Base-by-base conservation (phyloP, 2,888 invertebrate species). In the Athalia cordata region DNA sequence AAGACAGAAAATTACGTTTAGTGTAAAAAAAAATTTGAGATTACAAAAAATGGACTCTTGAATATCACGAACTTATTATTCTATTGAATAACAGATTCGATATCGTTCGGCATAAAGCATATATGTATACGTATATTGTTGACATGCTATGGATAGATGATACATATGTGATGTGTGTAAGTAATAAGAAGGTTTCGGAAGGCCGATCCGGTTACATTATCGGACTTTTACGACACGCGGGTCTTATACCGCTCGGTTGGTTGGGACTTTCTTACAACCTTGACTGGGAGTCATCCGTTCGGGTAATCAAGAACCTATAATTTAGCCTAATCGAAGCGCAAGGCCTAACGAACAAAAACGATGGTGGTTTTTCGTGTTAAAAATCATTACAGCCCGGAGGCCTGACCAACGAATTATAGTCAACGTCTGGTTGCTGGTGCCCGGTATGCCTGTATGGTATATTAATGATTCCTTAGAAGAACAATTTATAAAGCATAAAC, bases 221-320 rank as follows among this genome's bases (percentile, higher is more conserved):
- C 82, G 82, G 79, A 78, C 68, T 80, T 84, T 84, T 84, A 84
- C 82, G 83, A 84, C 80, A 81, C 72, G 79, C 81, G 81, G 80
- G 80, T 13, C 29, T 29, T 29, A 29, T 29, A 29, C 29, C 80
- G 80, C 80, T 79, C 78, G 72, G 59, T 43, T 68, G 75, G 78
- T 74, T 65, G 29, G 76, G 59, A 76, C 77, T 78, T 81, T 77
- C 77, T 75, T 62, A 13, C 80, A 76, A 78, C 79, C 79, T 77
- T 79, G 68, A 76, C 70, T 76, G 78, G 78, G 77, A 78, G 77
- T 76, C 74, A 67, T 80, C 80, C 82, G 82, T 85, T 84, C 83
- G 85, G 81, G 88, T 89, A 89, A 90, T 90, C 90, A 90, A 89
- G 87, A 86, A 87, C 87, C 89, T 90, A 89, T 90, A 90, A 90